Evolutionary conservation across 2,888 invertebrate genomes (phyloP).

Genomic region (Romanomermis culicivorax): DNA sequence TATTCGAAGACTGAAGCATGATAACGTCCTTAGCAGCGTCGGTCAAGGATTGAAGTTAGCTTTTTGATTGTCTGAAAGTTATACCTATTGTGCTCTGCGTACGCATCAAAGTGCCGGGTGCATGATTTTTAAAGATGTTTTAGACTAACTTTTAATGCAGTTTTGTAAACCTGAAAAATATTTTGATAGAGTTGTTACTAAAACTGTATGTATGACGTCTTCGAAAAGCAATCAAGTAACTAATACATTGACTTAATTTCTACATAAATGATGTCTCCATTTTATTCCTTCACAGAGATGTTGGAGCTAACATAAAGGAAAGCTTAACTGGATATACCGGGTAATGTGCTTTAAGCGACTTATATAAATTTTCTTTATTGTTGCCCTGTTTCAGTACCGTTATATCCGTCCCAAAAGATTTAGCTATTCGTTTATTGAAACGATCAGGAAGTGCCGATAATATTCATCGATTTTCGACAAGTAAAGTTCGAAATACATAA

Average conservation of each 20-base stretch:
- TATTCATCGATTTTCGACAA: too few relatives aligned
- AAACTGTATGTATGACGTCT: too few relatives aligned
- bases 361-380: slow-evolving; percentile 19
- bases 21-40: slow-evolving; percentile 67
- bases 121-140: too few relatives aligned
- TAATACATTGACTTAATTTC: neutral
- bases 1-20: slow-evolving; percentile 42
- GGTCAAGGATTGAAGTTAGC: slow-evolving; percentile 82
- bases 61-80: too few relatives aligned
- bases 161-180: too few relatives aligned
- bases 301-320: slow-evolving; percentile 84
- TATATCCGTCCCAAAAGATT: slow-evolving; percentile 85
- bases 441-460: slow-evolving; percentile 95
- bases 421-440: slow-evolving; percentile 82
- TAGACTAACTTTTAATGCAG: too few relatives aligned
- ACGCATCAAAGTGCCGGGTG: too few relatives aligned
- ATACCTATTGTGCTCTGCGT: too few relatives aligned
- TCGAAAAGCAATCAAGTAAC: too few relatives aligned
- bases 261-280: neutral
- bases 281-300: slow-evolving; percentile 38
- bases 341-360: slow-evolving; percentile 23
- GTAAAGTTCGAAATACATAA: too few relatives aligned
- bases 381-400: slow-evolving; percentile 58
- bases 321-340: slow-evolving; percentile 82
- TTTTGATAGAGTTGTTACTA: too few relatives aligned